A percentile compares a stretch with the other conserved stretches of the same genome.
Conservation (phyloP, 2,797 vertebrate genomes). For the Tiaroga cobitis region DNA sequence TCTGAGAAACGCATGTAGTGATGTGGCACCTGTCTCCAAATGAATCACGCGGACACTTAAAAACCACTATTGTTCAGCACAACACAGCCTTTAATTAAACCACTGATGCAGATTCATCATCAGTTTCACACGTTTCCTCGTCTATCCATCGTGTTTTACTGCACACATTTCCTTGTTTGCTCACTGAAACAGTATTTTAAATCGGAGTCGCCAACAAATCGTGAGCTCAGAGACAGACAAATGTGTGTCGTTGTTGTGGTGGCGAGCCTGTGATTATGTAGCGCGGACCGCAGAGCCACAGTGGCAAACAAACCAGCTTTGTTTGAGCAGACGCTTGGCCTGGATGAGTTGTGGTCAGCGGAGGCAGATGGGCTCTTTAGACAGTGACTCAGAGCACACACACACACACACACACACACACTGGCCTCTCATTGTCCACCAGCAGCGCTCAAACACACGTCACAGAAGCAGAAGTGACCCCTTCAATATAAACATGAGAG, state of each 20-base stretch:
- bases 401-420: slow-evolving; percentile 37
- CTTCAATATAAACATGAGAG: not conserved
- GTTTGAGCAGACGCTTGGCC: slow-evolving; percentile 14
- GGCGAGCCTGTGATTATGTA: slow-evolving; percentile 25
- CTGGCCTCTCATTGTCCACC: not conserved
- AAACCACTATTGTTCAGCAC: not conserved
- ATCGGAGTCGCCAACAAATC: not conserved
- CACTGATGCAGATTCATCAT: not conserved
- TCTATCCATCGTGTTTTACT: not conserved
- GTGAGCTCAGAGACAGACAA: not conserved
- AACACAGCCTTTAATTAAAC: slow-evolving; percentile 25
- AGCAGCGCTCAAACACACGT: not conserved
- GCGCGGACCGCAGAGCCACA: slow-evolving; percentile 8
- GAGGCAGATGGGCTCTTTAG: slow-evolving; percentile 47
- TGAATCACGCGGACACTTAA: slow-evolving; percentile 6
- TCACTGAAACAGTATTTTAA: not conserved
- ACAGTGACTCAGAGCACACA: slow-evolving; percentile 44
- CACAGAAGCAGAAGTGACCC: slow-evolving; percentile 12
- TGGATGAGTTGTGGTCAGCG: slow-evolving; percentile 45
- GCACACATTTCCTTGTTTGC: slow-evolving; percentile 6
- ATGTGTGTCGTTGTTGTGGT: slow-evolving; percentile 1
- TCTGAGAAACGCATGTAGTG: not conserved
- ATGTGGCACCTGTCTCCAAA: slow-evolving; percentile 7
- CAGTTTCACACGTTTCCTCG: not conserved
- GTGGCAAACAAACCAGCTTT: slow-evolving; percentile 30